Percentiles rank a stretch among this genome's conserved stretches.
These are phyloP conservation scores for Chydorus sphaericus DNA, from an alignment of 2,888 invertebrate genomes.

Conservation along the genomic window DNA sequence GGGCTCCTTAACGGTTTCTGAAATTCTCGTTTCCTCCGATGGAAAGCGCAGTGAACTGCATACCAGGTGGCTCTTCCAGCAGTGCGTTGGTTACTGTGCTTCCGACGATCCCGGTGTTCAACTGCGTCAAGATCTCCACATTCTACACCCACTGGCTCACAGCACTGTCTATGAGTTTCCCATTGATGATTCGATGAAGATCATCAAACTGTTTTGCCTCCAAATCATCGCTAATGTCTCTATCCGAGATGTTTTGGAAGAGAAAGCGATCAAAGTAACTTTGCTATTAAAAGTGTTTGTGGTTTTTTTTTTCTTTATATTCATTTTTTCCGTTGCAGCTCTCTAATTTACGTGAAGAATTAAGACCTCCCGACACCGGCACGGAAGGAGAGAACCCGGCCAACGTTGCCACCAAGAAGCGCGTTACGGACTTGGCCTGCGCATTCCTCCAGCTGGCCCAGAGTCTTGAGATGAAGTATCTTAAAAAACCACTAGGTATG, in stretches of 20 bases:
- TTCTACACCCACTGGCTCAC: conserved; percentile 49
- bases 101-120: conserved; percentile 77
- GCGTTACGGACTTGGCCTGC: conserved; percentile 54
- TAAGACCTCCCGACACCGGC: no score
- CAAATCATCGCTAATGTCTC: conserved; percentile 78
- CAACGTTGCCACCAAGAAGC: no score
- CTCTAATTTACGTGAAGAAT: conserved; percentile 34
- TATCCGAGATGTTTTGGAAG: conserved; percentile 72
- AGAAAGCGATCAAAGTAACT: conserved; percentile 55
- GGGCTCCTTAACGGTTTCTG: no score
- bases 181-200: conserved; percentile 51
- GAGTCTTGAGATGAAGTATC: conserved; percentile 66
- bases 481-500: conserved; percentile 64
- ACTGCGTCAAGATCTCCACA: conserved; percentile 50
- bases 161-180: conserved; percentile 65
- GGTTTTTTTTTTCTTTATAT: no score
- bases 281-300: no score
- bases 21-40: conserved; percentile 55
- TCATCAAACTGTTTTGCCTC: conserved; percentile 66
- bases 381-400: no score
- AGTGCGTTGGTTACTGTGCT: conserved; percentile 59
- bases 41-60: conserved; percentile 47
- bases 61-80: conserved; percentile 51
- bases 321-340: no score
- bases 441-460: conserved; percentile 74